Base-by-base conservation (phyloP, 2,888 invertebrate genomes). In the Elegia similella region DNA sequence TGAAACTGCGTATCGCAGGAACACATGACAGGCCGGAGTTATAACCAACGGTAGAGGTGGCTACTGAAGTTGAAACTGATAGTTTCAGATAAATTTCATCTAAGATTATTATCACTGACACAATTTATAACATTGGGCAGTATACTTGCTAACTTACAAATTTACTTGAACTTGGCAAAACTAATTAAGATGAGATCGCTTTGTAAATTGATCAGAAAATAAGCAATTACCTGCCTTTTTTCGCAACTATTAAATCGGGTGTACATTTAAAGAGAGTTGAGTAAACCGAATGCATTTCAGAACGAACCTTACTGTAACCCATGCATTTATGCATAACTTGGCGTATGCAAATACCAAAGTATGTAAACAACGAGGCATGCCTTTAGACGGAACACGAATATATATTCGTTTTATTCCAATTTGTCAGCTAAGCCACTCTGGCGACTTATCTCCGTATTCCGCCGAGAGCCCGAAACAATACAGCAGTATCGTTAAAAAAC, bases 391-490 rank as follows among this genome's bases (percentile, higher is more conserved):
- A 75, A 85, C 86, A 84, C 84, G 86, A 89, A 91, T 91, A 90
- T 88, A 91, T 90, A 89, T 88, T 88, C 87, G 79, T 90, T 90
- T 90, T 91, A 91, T 91, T 88, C 90, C 91, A 91, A 91, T 91
- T 91, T 91, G 91, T 91, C 91, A 91, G 88, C 80, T 87, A 77
- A 87, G 87, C 89, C 91, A 91, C 91, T 91, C 89, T 85, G 83
- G 85, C 86, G 87, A 89, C 80, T 88, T 89, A 89, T 90, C 90
- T 88, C 83, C 87, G 82, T 82, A 85, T 87, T 82, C 86, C 81
- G 80, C 83, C 85, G 88, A 86, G 86, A 88, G 89, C 87, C 86
- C 88, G 88, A 88, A 88, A 91, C 90, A 91, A 90, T 91, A 88
- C 88, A 74, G 81, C 86, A 83, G 88, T 87, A 86, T 88, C 85